Conservation (phyloP, 2,888 invertebrate species). For the Heliconius ismenius region DNA sequence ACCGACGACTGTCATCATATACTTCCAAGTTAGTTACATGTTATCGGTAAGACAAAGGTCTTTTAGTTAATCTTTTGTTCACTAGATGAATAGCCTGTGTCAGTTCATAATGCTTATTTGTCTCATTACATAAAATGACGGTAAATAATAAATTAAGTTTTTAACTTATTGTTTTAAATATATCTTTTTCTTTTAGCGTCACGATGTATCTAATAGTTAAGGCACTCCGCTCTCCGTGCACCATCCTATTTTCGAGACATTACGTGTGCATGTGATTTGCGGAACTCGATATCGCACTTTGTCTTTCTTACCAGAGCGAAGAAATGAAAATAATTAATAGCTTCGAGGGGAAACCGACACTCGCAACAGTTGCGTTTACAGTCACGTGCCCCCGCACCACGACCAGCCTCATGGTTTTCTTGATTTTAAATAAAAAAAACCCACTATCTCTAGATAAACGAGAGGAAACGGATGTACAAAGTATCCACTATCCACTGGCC, state of each 20-base stretch:
- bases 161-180: neutral
- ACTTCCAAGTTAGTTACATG: too few relatives aligned
- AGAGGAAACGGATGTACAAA: slow-evolving; percentile 2
- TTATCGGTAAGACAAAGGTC: neutral
- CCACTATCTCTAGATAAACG: neutral
- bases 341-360: too few relatives aligned
- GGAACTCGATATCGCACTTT: neutral
- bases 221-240: neutral
- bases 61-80: neutral
- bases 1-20: neutral
- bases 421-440: neutral
- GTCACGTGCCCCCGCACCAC: too few relatives aligned
- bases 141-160: neutral
- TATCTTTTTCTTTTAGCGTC: neutral
- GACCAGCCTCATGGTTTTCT: neutral
- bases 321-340: too few relatives aligned
- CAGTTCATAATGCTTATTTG: neutral
- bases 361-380: too few relatives aligned
- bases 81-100: neutral
- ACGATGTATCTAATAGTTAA: neutral
- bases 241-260: neutral
- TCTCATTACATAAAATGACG: too few relatives aligned
- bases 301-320: neutral
- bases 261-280: neutral
- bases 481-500: neutral